These are phyloP conservation scores for Charadrius vociferus DNA, from an alignment of 2,113 vertebrate species.

Conservation along the genomic window DNA sequence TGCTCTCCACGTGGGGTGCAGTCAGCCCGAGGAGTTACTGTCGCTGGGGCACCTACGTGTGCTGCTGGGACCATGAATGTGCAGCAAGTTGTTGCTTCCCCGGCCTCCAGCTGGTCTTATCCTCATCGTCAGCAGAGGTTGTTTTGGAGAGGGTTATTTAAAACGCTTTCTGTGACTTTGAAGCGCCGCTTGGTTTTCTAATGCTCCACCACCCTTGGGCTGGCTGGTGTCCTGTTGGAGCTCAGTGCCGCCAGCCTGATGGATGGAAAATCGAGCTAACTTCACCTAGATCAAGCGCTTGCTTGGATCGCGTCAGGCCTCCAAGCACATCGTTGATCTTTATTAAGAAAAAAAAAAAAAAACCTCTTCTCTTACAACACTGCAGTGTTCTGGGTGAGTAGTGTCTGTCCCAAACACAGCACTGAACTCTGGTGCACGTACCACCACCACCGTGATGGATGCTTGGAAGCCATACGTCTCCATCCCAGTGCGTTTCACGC, in stretches of 20 bases:
- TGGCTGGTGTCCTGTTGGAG: neutral
- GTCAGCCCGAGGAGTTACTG: neutral
- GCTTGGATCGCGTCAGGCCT: neutral
- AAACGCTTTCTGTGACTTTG: neutral
- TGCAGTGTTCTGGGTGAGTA: neutral
- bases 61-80: neutral
- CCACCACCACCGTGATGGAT: fast-evolving
- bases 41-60: neutral
- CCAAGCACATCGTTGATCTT: neutral
- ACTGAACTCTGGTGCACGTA: no score
- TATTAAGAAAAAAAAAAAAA: neutral
- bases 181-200: neutral
- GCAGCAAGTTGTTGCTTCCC: neutral
- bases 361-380: neutral
- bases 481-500: fast-evolving
- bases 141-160: neutral
- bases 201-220: neutral
- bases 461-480: fast-evolving
- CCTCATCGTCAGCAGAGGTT: neutral
- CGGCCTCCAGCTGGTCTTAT: neutral
- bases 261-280: neutral
- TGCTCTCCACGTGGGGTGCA: neutral
- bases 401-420: neutral
- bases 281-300: neutral
- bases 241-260: neutral